A percentile compares a stretch with the other conserved stretches of the same genome.
phyloP scores from a whole-genome alignment of 2,113 vertebrate genomes.

The Mesoclemmys tuberculata region DNA sequence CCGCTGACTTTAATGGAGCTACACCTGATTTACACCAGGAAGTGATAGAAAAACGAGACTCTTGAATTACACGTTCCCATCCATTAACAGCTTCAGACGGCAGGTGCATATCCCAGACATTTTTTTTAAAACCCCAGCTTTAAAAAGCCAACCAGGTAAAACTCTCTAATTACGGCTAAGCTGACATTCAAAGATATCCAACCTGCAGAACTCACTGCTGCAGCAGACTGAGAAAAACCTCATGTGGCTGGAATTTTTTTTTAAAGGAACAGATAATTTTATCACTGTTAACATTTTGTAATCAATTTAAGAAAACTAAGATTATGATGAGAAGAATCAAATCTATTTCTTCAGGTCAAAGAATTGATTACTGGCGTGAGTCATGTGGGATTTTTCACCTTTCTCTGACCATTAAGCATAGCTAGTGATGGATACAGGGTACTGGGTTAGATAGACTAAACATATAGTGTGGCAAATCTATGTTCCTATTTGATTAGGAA shows the following conservation, averaged over 20 bases:
- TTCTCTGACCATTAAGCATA: not conserved
- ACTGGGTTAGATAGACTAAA: not conserved
- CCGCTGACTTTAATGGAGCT: not conserved
- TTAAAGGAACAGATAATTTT: not conserved
- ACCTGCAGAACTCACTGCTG: not conserved
- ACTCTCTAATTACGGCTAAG: not conserved
- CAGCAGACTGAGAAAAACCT: not conserved
- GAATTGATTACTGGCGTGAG: not conserved
- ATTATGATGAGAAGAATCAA: not conserved
- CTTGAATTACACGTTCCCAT: not conserved
- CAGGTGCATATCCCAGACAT: not conserved
- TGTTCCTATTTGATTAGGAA: not conserved
- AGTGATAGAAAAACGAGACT: not conserved
- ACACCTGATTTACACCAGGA: not conserved
- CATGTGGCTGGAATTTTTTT: not conserved
- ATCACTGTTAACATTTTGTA: not conserved
- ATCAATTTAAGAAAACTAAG: conserved; percentile 9
- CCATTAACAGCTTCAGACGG: fast-evolving
- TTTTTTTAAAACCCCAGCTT: not conserved
- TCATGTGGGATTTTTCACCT: conserved; percentile 22
- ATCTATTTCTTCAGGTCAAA: not conserved
- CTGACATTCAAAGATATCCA: not conserved
- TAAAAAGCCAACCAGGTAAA: not conserved
- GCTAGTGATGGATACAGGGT: not conserved
- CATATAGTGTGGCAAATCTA: not conserved